Conservation (phyloP, 1,140 invertebrate species). For the Spodoptera litura region DNA sequence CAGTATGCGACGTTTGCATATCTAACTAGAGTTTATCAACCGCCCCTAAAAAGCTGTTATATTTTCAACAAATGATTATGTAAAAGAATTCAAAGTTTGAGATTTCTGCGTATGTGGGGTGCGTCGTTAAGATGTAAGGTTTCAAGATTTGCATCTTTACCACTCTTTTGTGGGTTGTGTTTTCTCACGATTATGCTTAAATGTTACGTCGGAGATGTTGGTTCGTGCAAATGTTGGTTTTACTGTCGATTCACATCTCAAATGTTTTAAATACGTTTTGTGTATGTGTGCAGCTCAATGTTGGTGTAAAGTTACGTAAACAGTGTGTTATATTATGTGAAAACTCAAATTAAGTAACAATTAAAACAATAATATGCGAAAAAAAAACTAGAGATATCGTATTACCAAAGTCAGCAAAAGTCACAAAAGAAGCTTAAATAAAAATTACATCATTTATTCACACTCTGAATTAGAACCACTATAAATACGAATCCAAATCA, state of each 20-base stretch:
- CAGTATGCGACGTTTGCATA: conserved; percentile 66
- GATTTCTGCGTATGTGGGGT: conserved; percentile 73
- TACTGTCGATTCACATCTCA: background rate
- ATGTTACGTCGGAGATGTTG: conserved; percentile 44
- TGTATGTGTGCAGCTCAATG: background rate
- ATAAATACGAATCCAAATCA: conserved; percentile 20
- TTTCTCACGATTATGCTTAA: conserved; percentile 60
- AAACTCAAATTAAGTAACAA: too few species aligned
- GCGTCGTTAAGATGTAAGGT: conserved; percentile 78
- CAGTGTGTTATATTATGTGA: too few species aligned
- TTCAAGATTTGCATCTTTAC: conserved; percentile 76
- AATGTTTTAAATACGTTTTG: background rate
- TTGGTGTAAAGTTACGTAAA: too few species aligned
- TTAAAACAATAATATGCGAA: too few species aligned
- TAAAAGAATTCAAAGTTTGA: conserved; percentile 79
- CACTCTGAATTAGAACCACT: conserved; percentile 8
- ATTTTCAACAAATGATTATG: conserved; percentile 85
- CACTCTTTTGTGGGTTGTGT: conserved; percentile 55
- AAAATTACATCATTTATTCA: background rate
- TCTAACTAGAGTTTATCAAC: conserved; percentile 73
- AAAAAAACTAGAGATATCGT: too few species aligned
- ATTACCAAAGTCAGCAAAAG: too few species aligned
- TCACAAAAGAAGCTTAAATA: too few species aligned
- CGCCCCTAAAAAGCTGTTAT: conserved; percentile 83
- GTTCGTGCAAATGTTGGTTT: background rate